Evolutionary conservation across 2,888 invertebrate species (phyloP).

Genomic region (Halictus quadricinctus): DNA sequence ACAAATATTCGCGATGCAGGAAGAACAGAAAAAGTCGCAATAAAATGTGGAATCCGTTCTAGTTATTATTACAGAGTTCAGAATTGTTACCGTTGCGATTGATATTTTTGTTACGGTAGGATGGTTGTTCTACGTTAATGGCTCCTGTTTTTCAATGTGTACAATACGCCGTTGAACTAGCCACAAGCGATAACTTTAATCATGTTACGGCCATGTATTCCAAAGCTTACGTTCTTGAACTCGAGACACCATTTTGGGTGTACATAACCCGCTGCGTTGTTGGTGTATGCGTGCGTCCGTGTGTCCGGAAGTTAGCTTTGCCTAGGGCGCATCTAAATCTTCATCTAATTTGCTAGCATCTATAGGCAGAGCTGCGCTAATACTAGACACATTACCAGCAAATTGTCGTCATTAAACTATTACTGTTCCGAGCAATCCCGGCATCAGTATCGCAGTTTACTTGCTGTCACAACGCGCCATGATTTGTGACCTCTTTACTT

Average conservation of each 20-base stretch:
- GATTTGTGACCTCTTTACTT: neutral
- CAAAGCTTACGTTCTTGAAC: slow-evolving; percentile 38
- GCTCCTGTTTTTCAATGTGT: neutral
- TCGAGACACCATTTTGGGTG: slow-evolving; percentile 41
- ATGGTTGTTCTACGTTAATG: neutral
- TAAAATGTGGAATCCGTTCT: neutral
- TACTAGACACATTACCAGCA: slow-evolving; percentile 45
- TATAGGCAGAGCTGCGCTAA: slow-evolving; percentile 43
- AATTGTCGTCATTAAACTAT: slow-evolving; percentile 60
- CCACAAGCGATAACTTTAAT: slow-evolving; percentile 28
- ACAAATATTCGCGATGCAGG: neutral
- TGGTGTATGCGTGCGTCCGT: neutral
- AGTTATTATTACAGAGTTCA: neutral
- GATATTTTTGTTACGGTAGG: neutral
- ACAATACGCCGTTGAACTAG: neutral
- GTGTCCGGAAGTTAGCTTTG: slow-evolving; percentile 42
- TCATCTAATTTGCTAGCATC: slow-evolving; percentile 46
- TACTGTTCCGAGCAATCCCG: slow-evolving; percentile 42
- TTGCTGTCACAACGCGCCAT: neutral
- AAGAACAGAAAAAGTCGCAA: rapidly evolving
- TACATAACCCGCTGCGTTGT: slow-evolving; percentile 12
- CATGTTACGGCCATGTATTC: slow-evolving; percentile 34
- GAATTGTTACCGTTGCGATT: neutral
- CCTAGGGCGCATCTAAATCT: slow-evolving; percentile 56
- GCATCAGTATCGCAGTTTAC: slow-evolving; percentile 42